Base-by-base conservation (phyloP, 2,888 invertebrate genomes). In the Chrysolina americana region DNA sequence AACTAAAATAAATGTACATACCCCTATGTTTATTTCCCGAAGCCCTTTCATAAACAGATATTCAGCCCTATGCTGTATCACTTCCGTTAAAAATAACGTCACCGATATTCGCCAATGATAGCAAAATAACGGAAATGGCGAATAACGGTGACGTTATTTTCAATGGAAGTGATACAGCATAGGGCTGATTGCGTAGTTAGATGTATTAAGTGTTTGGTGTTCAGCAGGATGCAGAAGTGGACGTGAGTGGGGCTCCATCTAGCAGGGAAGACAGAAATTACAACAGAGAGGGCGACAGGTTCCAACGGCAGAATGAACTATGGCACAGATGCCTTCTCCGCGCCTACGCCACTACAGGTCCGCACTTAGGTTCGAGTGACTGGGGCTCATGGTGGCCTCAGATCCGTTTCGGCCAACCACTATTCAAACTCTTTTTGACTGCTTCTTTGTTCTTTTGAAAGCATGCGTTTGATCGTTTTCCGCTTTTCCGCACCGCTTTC, bases 271-370 rank as follows among this genome's bases (percentile, higher is more conserved):
- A 63, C 70, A 44, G 68, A 56, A 64, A 56, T 65, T 50, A 47
- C 66, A 50, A 41, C 62, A 53, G 68, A 65, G 50, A 28, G 47
- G 17, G 47, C 28, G 64, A 71, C 76, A 80, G 75, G 68, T 70
- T 74, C 69, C 78, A 74, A 71, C 75, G 76, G 79, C 81, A 88
- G 87, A 86, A 88, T 88, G 88, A 87, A 84, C 87, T 83, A 88
- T 87, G 88, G 87, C 82, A 87, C 88, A 87, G 87, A 85, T 88
- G 84, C 86, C 86, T 75, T 87, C 87, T 80, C 88, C 88, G 87
- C 87, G 88, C 86, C 85, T 89, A 85, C 88, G 88, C 85, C 87
- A 88, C 85, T 88, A 88, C 88, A 87, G 88, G 88, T 88, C 86
- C 87, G 86, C 84, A 85, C 79, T 76, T 28, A 71, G 78, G 71